Percentiles rank a stretch among this genome's conserved stretches.
phyloP scores from a whole-genome alignment of 92 coral and sea anemone genomes.

The Paramuricea clavata region DNA sequence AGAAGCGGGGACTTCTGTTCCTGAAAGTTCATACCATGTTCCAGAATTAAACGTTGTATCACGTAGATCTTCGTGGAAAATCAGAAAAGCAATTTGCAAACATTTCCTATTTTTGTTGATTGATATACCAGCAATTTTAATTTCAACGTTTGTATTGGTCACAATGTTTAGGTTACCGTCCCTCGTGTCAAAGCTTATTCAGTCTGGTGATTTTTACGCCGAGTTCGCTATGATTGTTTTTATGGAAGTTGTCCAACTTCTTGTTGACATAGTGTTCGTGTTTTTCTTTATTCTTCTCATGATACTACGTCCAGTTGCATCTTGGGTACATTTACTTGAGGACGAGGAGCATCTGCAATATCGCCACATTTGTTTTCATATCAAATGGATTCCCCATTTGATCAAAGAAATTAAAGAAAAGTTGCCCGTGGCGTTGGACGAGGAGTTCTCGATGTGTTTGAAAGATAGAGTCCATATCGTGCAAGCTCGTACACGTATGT shows the following conservation, averaged over 20 bases:
- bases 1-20: slow-evolving; percentile 24
- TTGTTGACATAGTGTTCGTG: slow-evolving; percentile 84
- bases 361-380: slow-evolving; percentile 80
- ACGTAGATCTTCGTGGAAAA: slow-evolving; percentile 78
- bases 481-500: slow-evolving; percentile 65
- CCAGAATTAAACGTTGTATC: slow-evolving; percentile 1
- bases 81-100: slow-evolving; percentile 85
- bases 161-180: slow-evolving; percentile 88
- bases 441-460: slow-evolving; percentile 83
- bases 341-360: slow-evolving; percentile 90
- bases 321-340: slow-evolving; percentile 95
- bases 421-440: slow-evolving; percentile 89
- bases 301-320: slow-evolving; percentile 89
- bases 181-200: slow-evolving; percentile 82
- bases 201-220: slow-evolving; percentile 86
- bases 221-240: slow-evolving; percentile 91
- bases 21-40: not conserved
- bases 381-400: slow-evolving; percentile 88
- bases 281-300: slow-evolving; percentile 81
- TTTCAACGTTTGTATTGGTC: slow-evolving; percentile 73
- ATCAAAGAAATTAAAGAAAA: slow-evolving; percentile 76
- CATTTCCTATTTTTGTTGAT: slow-evolving; percentile 80
- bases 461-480: slow-evolving; percentile 58
- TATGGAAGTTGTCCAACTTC: slow-evolving; percentile 69
- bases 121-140: slow-evolving; percentile 89